These are phyloP conservation scores for Tachina lurida DNA, from an alignment of 2,888 invertebrate species.

Conservation along the genomic window DNA sequence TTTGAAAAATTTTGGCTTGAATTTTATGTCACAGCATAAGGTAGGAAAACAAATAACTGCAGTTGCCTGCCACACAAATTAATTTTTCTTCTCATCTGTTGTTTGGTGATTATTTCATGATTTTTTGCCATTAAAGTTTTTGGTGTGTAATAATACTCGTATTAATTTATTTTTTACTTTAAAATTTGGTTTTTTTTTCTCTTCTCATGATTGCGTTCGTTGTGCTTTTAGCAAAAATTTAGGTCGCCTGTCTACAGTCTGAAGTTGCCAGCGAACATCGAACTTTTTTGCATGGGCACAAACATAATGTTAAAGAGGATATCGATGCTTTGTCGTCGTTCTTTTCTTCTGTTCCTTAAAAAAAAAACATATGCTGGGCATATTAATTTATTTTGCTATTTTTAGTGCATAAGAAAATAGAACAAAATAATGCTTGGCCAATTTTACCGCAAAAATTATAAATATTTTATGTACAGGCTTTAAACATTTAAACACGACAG, in stretches of 20 bases:
- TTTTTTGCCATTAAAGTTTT: slow-evolving; percentile 56
- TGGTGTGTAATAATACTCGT: slow-evolving; percentile 35
- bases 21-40: slow-evolving; percentile 61
- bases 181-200: slow-evolving; percentile 52
- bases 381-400: slow-evolving; percentile 10
- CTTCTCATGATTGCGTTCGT: slow-evolving; percentile 42
- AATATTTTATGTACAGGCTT: not conserved
- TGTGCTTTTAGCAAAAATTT: slow-evolving; percentile 51
- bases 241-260: slow-evolving; percentile 59
- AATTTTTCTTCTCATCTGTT: slow-evolving; percentile 36
- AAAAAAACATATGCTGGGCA: slow-evolving; percentile 7
- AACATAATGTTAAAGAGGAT: slow-evolving; percentile 21
- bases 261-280: slow-evolving; percentile 43
- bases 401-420: not conserved
- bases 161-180: slow-evolving; percentile 42
- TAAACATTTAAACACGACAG: too few relatives aligned
- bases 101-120: slow-evolving; percentile 51
- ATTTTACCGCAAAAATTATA: not conserved
- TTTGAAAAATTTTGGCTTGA: slow-evolving; percentile 32
- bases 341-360: not conserved
- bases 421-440: not conserved
- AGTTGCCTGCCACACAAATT: slow-evolving; percentile 27
- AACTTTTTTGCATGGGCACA: not conserved
- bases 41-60: slow-evolving; percentile 28
- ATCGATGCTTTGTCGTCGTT: slow-evolving; percentile 6